These are phyloP conservation scores for Tragelaphus oryx DNA, from an alignment of 2,797 vertebrate species.

Conservation along the genomic window DNA sequence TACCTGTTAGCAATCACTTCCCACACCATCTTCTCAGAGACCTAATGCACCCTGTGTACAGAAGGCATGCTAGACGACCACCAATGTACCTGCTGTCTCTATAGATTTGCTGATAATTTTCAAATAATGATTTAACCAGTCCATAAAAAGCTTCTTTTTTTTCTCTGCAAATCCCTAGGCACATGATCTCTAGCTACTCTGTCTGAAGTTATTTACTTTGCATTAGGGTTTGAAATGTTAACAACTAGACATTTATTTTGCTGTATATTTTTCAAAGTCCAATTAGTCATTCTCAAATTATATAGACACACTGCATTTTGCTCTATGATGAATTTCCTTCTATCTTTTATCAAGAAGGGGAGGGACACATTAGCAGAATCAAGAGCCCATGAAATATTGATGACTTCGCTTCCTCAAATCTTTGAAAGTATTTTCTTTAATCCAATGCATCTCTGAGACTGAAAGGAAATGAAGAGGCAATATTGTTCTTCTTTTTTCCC, in stretches of 20 bases:
- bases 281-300: not conserved
- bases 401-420: not conserved
- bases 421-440: not conserved
- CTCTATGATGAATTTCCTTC: not conserved
- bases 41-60: fast-evolving
- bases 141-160: not conserved
- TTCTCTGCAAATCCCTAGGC: not conserved
- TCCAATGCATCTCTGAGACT: not conserved
- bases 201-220: not conserved
- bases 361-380: not conserved
- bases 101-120: slow-evolving; percentile 50
- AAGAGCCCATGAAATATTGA: not conserved
- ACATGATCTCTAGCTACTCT: not conserved
- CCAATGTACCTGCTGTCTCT: slow-evolving; percentile 26
- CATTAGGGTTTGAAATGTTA: not conserved
- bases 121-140: slow-evolving; percentile 36
- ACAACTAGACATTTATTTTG: not conserved
- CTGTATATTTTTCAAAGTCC: not conserved
- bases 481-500: not conserved
- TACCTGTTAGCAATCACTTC: not conserved
- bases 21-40: not conserved
- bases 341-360: not conserved
- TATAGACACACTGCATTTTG: not conserved
- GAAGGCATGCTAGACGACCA: not conserved
- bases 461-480: not conserved